Percentiles rank a stretch among this genome's conserved stretches.
These are phyloP conservation scores for Butorides virescens DNA, from an alignment of 2,113 vertebrate species.

Conservation along the genomic window DNA sequence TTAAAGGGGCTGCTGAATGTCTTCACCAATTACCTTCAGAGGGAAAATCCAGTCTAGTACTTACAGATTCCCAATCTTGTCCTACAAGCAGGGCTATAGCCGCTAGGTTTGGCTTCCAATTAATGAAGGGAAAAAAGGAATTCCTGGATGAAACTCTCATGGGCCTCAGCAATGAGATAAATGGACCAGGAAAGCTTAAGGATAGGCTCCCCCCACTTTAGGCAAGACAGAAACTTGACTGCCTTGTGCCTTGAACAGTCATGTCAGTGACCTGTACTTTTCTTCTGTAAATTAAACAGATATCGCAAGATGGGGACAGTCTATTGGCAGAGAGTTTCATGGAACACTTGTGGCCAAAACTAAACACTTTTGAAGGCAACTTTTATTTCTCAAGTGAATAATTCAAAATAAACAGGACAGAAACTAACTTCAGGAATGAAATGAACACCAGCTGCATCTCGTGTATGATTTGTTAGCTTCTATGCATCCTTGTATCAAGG, in stretches of 20 bases:
- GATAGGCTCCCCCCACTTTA: not conserved
- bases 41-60: not conserved
- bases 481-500: not conserved
- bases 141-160: not conserved
- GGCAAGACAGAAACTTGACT: not conserved
- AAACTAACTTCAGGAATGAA: not conserved
- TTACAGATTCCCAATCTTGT: not conserved
- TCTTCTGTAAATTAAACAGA: not conserved
- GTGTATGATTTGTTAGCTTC: not conserved
- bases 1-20: not conserved
- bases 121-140: not conserved
- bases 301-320: not conserved
- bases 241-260: not conserved
- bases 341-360: not conserved
- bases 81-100: not conserved
- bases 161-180: not conserved
- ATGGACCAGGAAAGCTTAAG: not conserved
- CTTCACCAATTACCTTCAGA: not conserved
- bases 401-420: not conserved
- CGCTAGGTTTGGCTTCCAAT: not conserved
- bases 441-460: not conserved
- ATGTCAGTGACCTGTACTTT: not conserved
- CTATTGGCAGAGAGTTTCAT: not conserved
- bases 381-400: not conserved
- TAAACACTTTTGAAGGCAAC: not conserved